Base-by-base conservation (phyloP, 2,113 vertebrate genomes). In the Hiodon tergisus region DNA sequence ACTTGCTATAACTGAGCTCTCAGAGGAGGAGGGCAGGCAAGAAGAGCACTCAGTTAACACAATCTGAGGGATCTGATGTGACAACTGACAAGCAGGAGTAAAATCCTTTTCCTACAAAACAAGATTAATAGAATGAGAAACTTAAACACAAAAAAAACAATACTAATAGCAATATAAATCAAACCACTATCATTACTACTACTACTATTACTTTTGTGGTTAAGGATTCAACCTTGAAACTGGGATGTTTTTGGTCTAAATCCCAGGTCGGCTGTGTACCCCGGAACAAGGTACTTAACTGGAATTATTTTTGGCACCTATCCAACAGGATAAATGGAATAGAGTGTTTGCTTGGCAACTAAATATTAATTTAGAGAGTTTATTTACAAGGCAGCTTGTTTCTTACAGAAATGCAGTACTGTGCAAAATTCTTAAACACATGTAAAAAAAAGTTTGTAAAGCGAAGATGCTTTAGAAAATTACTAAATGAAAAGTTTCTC, bases 31-130 rank as follows among this genome's bases (percentile, higher is more conserved):
- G 0, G 85, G 76, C 3, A 89, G 86, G 52, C 80, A 81, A 0
- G 93, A 87, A 67, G 79, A 80, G 69, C 91, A 94, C 73, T 91
- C 86, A 31, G 92, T 95, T 88, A 95, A 84, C 81, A 94, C 80
- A 83, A 95, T 95, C 85, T 83, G 88, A 4, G 95, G 95, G 75
- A 95, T 79, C 50, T 89, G 87, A 84, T 72, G 72, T 50, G 74
- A 71, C 46, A 83, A 81, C 31, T 78, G 72, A 72, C 66, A 73
- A 16, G 16, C 50, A 17, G 62, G 54, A 4, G 48, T 57, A 6
- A 67, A 46, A 51, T 72, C 75, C 76, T 86, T 83, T 80, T 72
- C 86, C 89, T 92, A 88, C 54, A 78, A 84, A 72, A 58, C 14
- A 75, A 14, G 69, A 17, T 72, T 16, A 60, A 31, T 60, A 9